phyloP scores from a whole-genome alignment of 2,797 vertebrate species.

The Anguilla marmorata region DNA sequence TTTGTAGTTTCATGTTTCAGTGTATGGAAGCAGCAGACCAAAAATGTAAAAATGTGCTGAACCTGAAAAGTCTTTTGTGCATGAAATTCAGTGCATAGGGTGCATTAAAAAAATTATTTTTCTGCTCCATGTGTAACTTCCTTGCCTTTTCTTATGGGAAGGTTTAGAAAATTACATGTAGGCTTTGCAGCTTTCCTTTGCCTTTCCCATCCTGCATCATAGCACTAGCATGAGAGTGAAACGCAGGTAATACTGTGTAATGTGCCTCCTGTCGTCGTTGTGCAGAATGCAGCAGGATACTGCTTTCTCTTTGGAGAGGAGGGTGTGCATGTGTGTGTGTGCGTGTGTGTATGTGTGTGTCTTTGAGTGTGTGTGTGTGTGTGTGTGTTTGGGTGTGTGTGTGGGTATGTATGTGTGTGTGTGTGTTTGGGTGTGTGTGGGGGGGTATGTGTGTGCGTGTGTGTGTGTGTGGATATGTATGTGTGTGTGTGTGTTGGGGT shows the following conservation, averaged over 20 bases:
- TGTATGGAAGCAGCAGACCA: neutral
- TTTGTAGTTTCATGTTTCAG: neutral
- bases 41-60: conserved; percentile 1
- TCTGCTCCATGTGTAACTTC: neutral
- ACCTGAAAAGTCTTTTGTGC: neutral
- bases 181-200: neutral
- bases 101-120: neutral
- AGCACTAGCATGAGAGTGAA: neutral
- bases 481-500: neutral
- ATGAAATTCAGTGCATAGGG: neutral
- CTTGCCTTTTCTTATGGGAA: neutral
- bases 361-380: neutral
- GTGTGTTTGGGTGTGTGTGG: no score
- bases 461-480: neutral
- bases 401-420: neutral
- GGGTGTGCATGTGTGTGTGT: neutral
- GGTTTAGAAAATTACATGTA: neutral
- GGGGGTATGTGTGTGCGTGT: neutral
- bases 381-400: neutral
- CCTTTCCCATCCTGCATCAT: neutral
- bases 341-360: neutral
- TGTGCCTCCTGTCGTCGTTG: conserved; percentile 5
- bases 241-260: conserved; percentile 12
- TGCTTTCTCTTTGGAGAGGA: conserved; percentile 7
- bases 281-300: conserved; percentile 20